phyloP scores from a whole-genome alignment of 2,113 vertebrate genomes.

The Promerops cafer region DNA sequence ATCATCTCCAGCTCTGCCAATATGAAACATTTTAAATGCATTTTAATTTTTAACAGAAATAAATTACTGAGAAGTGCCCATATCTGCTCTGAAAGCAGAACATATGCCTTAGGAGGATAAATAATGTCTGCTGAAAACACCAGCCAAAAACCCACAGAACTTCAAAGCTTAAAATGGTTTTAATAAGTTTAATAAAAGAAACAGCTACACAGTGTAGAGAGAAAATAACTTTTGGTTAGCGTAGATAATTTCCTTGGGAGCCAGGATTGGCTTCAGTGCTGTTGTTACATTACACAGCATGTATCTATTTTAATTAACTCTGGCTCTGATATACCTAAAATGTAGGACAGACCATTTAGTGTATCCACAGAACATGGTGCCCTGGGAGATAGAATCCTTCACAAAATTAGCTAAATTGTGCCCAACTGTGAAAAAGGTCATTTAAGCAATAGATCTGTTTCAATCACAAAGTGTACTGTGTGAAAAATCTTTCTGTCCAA shows the following conservation, averaged over 20 bases:
- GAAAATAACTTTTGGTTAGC: neutral
- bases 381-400: neutral
- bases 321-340: neutral
- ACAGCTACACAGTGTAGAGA: neutral
- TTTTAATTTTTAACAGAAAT: neutral
- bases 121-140: neutral
- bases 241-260: neutral
- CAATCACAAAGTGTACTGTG: neutral
- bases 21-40: neutral
- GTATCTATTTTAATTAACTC: conserved; percentile 9
- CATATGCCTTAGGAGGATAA: neutral
- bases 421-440: neutral
- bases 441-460: neutral
- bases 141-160: neutral
- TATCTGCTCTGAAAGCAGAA: neutral
- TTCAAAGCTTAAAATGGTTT: conserved; percentile 22
- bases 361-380: neutral
- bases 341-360: conserved; percentile 8
- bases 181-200: conserved; percentile 1
- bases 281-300: conserved; percentile 2
- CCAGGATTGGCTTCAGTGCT: neutral
- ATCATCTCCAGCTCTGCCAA: neutral
- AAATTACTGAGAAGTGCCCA: neutral
- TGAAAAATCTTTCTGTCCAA: neutral
- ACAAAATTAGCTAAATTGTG: neutral